phyloP scores from a whole-genome alignment of 2,113 vertebrate species.

The Grallaria varia region DNA sequence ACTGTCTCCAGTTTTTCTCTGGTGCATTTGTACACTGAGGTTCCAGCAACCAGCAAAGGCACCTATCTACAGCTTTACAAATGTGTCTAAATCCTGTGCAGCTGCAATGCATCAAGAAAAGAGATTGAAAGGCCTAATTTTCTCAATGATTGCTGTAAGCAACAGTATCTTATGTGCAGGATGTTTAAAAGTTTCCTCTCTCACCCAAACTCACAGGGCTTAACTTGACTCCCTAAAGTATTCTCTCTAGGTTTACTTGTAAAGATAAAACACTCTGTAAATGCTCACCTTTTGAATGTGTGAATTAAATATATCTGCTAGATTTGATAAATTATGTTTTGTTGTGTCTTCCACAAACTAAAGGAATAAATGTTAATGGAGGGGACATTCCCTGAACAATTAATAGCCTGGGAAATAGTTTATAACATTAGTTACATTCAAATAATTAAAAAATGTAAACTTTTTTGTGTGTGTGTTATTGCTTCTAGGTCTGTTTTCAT shows the following conservation, averaged over 20 bases:
- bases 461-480: background rate
- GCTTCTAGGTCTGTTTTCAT: background rate
- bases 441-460: rapidly evolving
- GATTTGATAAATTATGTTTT: background rate
- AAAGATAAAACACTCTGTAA: background rate
- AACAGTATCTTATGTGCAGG: background rate
- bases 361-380: background rate
- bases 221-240: background rate
- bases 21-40: background rate
- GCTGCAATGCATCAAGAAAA: background rate
- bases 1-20: background rate
- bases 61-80: background rate
- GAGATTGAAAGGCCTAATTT: background rate
- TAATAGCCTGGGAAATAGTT: background rate
- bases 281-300: background rate
- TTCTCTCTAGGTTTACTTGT: background rate
- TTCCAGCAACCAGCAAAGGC: background rate
- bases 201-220: background rate
- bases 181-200: background rate
- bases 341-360: background rate
- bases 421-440: background rate
- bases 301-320: background rate
- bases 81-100: background rate
- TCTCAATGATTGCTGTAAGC: background rate
- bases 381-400: background rate